Percentiles rank a stretch among this genome's conserved stretches.
Conservation (phyloP, 2,113 vertebrate genomes). For the Emydura subglobosa region DNA sequence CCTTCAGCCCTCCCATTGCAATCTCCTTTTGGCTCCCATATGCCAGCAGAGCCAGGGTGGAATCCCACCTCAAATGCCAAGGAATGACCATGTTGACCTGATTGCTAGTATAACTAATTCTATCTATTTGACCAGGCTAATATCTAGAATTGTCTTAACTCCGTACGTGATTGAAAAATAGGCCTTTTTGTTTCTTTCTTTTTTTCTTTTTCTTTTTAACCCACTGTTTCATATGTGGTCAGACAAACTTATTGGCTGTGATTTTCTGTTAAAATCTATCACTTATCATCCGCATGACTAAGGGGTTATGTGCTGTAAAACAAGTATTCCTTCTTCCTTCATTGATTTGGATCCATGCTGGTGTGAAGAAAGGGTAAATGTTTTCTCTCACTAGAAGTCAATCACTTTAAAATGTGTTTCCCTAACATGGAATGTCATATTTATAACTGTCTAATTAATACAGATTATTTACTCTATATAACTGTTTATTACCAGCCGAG, state of each 20-base stretch:
- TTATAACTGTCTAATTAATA: neutral
- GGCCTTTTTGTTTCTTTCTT: slow-evolving; percentile 17
- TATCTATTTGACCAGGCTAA: neutral
- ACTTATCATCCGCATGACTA: neutral
- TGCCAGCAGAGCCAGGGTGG: neutral
- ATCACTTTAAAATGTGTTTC: neutral
- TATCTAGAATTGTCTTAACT: neutral
- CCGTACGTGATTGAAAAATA: neutral
- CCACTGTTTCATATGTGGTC: neutral
- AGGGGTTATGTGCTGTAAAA: neutral
- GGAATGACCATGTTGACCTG: neutral
- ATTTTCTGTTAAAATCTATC: slow-evolving; percentile 3
- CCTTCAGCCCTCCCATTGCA: neutral
- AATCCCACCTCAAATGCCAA: neutral
- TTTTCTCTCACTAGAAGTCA: neutral
- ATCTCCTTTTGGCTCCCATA: neutral
- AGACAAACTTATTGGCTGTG: neutral
- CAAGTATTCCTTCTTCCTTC: neutral
- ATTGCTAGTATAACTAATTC: neutral
- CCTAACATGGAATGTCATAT: neutral
- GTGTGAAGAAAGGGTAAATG: neutral
- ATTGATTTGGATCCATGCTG: neutral
- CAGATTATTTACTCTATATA: neutral
- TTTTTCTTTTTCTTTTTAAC: slow-evolving; percentile 5
- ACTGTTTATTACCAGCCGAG: neutral